These are phyloP conservation scores for Leptonema lineaticorne DNA, from an alignment of 1,140 invertebrate genomes.

Conservation along the genomic window DNA sequence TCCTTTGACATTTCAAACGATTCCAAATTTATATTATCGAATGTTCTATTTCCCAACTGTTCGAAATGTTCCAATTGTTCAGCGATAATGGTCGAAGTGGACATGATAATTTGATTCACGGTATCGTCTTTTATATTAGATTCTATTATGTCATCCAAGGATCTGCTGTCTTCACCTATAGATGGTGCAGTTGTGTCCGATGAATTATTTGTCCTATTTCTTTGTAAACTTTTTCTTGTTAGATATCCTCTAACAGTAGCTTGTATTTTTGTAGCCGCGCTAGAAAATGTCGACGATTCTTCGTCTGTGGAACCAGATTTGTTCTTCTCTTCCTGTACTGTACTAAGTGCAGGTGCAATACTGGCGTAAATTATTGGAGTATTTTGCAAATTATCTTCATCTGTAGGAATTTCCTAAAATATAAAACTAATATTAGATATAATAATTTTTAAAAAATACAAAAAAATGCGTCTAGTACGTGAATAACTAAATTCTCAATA, in stretches of 20 bases:
- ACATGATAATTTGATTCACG: slow-evolving; percentile 34
- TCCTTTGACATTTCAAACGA: slow-evolving; percentile 30
- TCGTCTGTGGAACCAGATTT: slow-evolving; percentile 38
- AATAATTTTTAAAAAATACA: not conserved
- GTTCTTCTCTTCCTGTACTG: slow-evolving; percentile 36
- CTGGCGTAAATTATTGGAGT: slow-evolving; percentile 3
- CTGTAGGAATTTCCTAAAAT: not conserved
- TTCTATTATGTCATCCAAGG: slow-evolving; percentile 32
- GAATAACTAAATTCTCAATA: too few species aligned
- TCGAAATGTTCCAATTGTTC: slow-evolving; percentile 40
- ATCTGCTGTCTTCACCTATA: slow-evolving; percentile 40
- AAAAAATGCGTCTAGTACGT: not conserved
- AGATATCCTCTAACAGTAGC: slow-evolving; percentile 37
- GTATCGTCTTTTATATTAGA: slow-evolving; percentile 27
- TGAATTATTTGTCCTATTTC: slow-evolving; percentile 35
- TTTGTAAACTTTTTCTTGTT: slow-evolving; percentile 38
- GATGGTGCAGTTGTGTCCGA: slow-evolving; percentile 39
- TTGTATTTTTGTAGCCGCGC: slow-evolving; percentile 41
- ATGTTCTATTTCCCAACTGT: slow-evolving; percentile 29
- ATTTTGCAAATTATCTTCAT: slow-evolving; percentile 1
- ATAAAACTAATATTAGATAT: too few species aligned
- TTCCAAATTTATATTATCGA: slow-evolving; percentile 24
- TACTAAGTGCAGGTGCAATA: slow-evolving; percentile 30
- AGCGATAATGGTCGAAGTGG: slow-evolving; percentile 29
- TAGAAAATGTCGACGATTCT: slow-evolving; percentile 40